Percentiles rank a stretch among this genome's conserved stretches.
Evolutionary conservation across 2,113 vertebrate species (phyloP).

Genomic region (Cyanoliseus patagonus): DNA sequence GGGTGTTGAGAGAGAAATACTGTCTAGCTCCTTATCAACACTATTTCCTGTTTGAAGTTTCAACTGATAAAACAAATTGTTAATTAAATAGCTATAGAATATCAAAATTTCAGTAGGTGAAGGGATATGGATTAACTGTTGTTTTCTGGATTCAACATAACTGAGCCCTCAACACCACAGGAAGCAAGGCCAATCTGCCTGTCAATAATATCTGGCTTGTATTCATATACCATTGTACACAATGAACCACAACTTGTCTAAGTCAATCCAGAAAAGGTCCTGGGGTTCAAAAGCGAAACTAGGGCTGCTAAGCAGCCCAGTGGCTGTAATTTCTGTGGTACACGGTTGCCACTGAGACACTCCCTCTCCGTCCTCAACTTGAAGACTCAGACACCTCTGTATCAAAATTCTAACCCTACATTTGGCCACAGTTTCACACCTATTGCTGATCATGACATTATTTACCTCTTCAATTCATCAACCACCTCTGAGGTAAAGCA

Average conservation of each 20-base stretch:
- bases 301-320: background rate
- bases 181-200: background rate
- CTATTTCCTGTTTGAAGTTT: background rate
- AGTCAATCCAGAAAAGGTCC: background rate
- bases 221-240: background rate
- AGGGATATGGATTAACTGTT: background rate
- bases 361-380: fast-evolving
- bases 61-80: background rate
- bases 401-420: background rate
- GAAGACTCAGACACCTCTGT: background rate
- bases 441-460: background rate
- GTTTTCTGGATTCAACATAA: background rate
- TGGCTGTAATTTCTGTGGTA: background rate
- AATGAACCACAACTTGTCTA: background rate
- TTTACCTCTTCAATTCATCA: background rate
- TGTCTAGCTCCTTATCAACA: background rate
- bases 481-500: background rate
- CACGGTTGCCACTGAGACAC: background rate
- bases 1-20: background rate
- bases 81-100: background rate
- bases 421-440: background rate
- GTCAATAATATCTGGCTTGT: fast-evolving
- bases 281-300: background rate
- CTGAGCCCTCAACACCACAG: background rate
- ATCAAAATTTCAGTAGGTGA: background rate